These are phyloP conservation scores for Melanitta fusca DNA, from an alignment of 2,797 vertebrate genomes.

Conservation along the genomic window DNA sequence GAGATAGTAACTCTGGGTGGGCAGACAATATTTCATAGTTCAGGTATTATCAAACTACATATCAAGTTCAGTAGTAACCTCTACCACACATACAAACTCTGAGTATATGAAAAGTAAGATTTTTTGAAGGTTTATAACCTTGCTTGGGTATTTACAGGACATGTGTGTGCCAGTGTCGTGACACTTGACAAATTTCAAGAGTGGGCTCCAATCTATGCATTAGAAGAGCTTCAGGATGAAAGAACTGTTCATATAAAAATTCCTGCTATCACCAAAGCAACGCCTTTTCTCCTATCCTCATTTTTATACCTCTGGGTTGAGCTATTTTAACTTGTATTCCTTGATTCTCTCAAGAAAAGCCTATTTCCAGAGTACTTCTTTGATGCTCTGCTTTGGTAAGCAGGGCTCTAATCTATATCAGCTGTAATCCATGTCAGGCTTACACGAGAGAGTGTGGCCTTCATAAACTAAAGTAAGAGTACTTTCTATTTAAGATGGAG, in stretches of 20 bases:
- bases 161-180: background rate
- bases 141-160: too few relatives aligned
- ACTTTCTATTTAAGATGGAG: background rate
- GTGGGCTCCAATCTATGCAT: background rate
- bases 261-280: background rate
- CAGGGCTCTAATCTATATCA: background rate
- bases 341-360: background rate
- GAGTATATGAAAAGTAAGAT: background rate
- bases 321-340: background rate
- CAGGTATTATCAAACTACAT: background rate
- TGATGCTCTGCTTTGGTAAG: background rate
- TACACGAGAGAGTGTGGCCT: background rate
- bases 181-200: background rate
- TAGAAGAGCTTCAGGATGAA: background rate
- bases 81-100: background rate
- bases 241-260: background rate
- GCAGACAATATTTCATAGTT: background rate
- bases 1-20: background rate
- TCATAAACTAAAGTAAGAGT: background rate
- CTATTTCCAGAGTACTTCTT: background rate
- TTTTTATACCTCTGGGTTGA: background rate
- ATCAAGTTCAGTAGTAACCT: background rate
- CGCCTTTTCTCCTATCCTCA: background rate
- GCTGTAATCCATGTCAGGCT: background rate
- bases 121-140: background rate